Evolutionary conservation across 2,797 vertebrate genomes (phyloP), one percentile per base, ranked within the genome.

Genomic region (Myripristis murdjan): DNA sequence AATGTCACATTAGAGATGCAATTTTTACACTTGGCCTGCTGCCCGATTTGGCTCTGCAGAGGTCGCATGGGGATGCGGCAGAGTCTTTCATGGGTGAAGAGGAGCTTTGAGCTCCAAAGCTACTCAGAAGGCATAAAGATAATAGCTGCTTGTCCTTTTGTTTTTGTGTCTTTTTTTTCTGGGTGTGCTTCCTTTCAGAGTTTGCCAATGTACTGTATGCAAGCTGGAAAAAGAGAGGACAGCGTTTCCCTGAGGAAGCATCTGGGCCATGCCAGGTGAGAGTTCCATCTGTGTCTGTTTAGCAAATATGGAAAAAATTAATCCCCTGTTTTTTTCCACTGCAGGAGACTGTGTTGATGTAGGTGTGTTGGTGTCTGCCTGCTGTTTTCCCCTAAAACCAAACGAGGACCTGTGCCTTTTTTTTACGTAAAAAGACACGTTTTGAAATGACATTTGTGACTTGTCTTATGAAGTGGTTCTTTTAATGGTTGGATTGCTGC

Each of bases 251-350:
- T 92, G 28, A 85, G 76, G 60, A 92, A 89, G 77, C 87, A 93
- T 66, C 87, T 94, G 1, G 47, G 39, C 18, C 84, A 48, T 1
- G 92, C 92, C 74, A 91, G 94, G 95, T 96, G 86, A 92, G 91
- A 79, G 20, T 75, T 33, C 61, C 63, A 62, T 54, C 65, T 59
- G 49, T 39, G 47, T 51, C n/a, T 75, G 53, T 57, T 70, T 6
- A 49, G 33, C 47, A 70, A 67, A 75, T 41, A 48, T 39, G 52
- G 61, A 47, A 47, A 64, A 39, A 55, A 5, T 5, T 3, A 62
- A 51, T 59, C 28, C 23, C 18, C 11, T 53, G 59, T 78, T 59
- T 60, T 64, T 54, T 37, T 37, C 35, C 35, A 11, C 44, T 20
- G 11, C 15, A 51, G 58, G 31, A 39, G 23, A 48, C 6, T 31